Evolutionary conservation across 2,797 vertebrate genomes (phyloP).

Genomic region (Hoplostethus mediterraneus): DNA sequence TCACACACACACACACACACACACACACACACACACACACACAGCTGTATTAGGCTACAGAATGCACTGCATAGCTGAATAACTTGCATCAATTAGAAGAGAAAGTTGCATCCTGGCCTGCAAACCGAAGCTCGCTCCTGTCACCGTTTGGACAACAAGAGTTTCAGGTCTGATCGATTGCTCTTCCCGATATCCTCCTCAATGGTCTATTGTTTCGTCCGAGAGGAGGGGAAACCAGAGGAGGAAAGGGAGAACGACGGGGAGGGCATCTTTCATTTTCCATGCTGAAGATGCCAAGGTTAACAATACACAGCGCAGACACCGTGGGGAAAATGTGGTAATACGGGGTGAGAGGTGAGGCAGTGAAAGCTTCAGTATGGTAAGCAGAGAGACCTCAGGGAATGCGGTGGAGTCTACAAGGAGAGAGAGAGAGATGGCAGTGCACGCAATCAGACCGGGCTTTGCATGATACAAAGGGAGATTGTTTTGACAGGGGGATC

Average conservation of each 20-base stretch:
- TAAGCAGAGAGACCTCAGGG: constrained; percentile 56
- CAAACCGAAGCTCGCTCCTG: constrained; percentile 40
- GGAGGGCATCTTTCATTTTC: constrained; percentile 49
- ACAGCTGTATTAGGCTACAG: not conserved
- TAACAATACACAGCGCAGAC: constrained; percentile 70
- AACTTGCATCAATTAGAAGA: constrained; percentile 28
- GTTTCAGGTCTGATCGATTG: constrained; percentile 39
- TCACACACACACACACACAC: constrained; percentile 6
- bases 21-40: constrained; percentile 14
- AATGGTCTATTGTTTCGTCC: constrained; percentile 38
- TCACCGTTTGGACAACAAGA: constrained; percentile 43
- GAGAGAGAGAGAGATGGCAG: constrained; percentile 26
- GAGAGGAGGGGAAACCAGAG: constrained; percentile 44
- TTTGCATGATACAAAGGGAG: constrained; percentile 55
- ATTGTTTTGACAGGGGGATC: constrained; percentile 67
- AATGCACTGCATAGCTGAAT: not conserved
- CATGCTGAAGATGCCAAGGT: constrained; percentile 65
- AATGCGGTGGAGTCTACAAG: constrained; percentile 5
- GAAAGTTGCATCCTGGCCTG: constrained; percentile 16
- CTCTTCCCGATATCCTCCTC: constrained; percentile 21
- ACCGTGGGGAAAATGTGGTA: constrained; percentile 55
- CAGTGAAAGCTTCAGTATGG: constrained; percentile 46
- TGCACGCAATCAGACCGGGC: constrained; percentile 20
- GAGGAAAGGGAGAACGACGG: not conserved
- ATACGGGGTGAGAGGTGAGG: constrained; percentile 66